Percentiles rank a stretch among this genome's conserved stretches.
These are phyloP conservation scores for Daktulosphaira vitifoliae DNA, from an alignment of 1,140 invertebrate species.

Conservation along the genomic window DNA sequence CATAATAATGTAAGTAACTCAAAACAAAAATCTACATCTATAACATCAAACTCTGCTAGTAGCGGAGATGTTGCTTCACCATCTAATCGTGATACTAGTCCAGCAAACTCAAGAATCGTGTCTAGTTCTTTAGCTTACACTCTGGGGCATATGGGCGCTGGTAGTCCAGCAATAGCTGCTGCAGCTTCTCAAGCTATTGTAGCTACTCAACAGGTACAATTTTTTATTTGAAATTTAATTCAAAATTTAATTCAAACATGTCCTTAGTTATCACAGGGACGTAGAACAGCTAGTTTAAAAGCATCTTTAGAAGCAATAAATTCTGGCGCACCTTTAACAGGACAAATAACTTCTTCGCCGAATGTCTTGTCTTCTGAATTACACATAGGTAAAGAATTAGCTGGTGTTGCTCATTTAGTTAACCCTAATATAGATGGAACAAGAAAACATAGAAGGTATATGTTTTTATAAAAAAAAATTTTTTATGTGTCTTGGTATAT, in stretches of 20 bases:
- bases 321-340: conserved; percentile 42
- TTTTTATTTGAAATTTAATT: background rate
- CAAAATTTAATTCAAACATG: conserved; percentile 25
- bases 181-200: conserved; percentile 93
- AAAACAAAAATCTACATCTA: conserved; percentile 22
- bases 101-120: conserved; percentile 8
- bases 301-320: conserved; percentile 84
- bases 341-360: conserved; percentile 37
- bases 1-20: background rate
- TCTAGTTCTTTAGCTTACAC: conserved; percentile 16
- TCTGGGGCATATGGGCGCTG: conserved; percentile 47
- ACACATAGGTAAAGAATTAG: conserved; percentile 56
- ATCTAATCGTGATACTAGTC: conserved; percentile 22
- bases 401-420: conserved; percentile 67
- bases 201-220: conserved; percentile 76
- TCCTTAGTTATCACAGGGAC: conserved; percentile 88
- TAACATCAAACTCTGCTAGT: conserved; percentile 25
- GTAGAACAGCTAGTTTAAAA: conserved; percentile 86
- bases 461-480: conserved; percentile 16
- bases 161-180: conserved; percentile 82
- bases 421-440: conserved; percentile 64
- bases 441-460: conserved; percentile 56
- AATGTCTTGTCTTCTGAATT: conserved; percentile 44
- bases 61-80: conserved; percentile 26
- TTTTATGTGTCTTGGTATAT: too few species aligned